Evolutionary conservation across 2,888 invertebrate species (phyloP).

Genomic region (Scaptomyza tumidula): DNA sequence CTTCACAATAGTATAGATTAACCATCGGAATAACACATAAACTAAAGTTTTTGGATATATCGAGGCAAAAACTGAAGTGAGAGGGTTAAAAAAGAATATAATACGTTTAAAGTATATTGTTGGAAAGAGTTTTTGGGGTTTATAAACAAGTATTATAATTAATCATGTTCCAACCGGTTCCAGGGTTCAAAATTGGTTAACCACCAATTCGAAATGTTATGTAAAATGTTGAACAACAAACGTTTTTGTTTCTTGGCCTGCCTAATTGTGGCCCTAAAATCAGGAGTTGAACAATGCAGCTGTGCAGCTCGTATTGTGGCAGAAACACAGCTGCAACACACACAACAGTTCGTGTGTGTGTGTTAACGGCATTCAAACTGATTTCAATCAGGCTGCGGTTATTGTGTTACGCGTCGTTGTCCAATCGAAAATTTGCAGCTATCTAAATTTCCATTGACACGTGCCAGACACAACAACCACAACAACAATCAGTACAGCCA

Average conservation of each 20-base stretch:
- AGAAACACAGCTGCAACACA: no score
- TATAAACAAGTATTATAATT: no score
- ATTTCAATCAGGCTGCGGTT: conserved; percentile 64
- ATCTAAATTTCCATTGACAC: conserved; percentile 69
- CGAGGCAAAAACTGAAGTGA: no score
- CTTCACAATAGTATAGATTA: no score
- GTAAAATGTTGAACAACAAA: neutral
- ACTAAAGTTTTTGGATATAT: no score
- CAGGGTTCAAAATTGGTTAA: no score
- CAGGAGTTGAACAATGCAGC: neutral
- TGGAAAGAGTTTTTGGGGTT: no score
- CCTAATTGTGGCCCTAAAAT: neutral
- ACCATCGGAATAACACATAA: no score
- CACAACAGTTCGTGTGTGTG: conserved; percentile 20
- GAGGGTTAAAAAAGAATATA: no score
- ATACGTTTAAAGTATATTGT: no score
- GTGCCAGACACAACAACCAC: conserved; percentile 72
- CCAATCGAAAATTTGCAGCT: conserved; percentile 51
- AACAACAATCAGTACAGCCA: conserved; percentile 14
- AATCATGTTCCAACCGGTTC: no score
- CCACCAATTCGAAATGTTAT: neutral
- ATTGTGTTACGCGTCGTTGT: conserved; percentile 47
- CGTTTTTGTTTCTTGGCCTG: neutral
- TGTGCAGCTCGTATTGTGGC: no score
- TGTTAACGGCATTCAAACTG: conserved; percentile 38